These are phyloP conservation scores for Agrochola litura DNA, from an alignment of 2,888 invertebrate genomes.

Conservation along the genomic window DNA sequence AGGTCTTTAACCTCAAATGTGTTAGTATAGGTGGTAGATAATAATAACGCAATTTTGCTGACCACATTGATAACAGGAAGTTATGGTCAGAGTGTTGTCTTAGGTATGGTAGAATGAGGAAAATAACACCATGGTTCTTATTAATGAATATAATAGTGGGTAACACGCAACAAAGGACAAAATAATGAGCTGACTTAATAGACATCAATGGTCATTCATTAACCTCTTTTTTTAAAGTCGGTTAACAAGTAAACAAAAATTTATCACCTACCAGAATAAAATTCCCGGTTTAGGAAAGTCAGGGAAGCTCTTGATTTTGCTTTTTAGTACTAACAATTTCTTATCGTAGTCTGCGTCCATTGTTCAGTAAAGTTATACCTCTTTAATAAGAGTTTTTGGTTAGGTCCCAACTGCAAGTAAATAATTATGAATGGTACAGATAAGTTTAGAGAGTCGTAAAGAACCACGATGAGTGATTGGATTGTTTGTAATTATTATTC, in stretches of 20 bases:
- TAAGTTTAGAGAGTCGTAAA: neutral
- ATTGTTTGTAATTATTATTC: neutral
- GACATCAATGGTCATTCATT: neutral
- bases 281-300: constrained; percentile 97
- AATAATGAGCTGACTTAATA: neutral
- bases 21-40: too few relatives aligned
- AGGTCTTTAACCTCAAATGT: too few relatives aligned
- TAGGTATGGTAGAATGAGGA: constrained; percentile 5
- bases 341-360: constrained; percentile 82
- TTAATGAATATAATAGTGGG: neutral
- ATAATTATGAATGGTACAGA: constrained; percentile 14
- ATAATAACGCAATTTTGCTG: neutral
- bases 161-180: neutral
- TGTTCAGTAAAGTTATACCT: neutral
- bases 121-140: constrained; percentile 1
- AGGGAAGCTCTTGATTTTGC: constrained; percentile 92
- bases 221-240: too few relatives aligned
- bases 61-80: constrained; percentile 15
- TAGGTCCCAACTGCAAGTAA: constrained; percentile 20
- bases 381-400: constrained; percentile 1
- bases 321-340: constrained; percentile 91
- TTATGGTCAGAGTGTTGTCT: too few relatives aligned
- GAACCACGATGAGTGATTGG: neutral
- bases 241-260: neutral
- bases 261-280: constrained; percentile 92